phyloP scores from a whole-genome alignment of 2,113 vertebrate genomes.

The Tapirus terrestris region DNA sequence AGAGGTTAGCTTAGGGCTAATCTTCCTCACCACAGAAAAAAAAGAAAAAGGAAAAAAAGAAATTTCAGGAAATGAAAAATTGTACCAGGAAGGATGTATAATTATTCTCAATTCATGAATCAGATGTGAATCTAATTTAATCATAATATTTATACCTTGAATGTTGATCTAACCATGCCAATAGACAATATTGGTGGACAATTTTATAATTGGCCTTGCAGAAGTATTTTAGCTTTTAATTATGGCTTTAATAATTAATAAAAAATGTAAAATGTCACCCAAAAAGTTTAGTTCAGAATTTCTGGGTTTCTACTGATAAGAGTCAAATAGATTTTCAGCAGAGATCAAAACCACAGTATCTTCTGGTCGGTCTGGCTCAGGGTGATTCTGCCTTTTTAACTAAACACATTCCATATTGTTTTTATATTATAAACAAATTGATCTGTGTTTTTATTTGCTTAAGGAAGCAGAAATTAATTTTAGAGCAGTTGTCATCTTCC shows the following conservation, averaged over 20 bases:
- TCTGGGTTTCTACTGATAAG: neutral
- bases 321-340: neutral
- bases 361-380: neutral
- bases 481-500: neutral
- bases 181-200: neutral
- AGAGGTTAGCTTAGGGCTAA: no score
- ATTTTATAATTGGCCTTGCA: neutral
- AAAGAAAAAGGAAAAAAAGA: neutral
- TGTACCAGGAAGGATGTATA: neutral
- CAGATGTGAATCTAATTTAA: neutral
- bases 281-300: neutral
- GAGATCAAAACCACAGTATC: neutral
- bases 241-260: neutral
- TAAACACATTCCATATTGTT: neutral
- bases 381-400: neutral
- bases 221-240: neutral
- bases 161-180: neutral
- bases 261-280: neutral
- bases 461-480: constrained; percentile 39
- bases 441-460: neutral
- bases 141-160: neutral
- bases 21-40: neutral
- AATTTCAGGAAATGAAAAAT: constrained; percentile 2
- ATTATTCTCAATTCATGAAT: neutral
- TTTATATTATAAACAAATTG: neutral